These are phyloP conservation scores for Lepus americanus DNA, from an alignment of 2,113 vertebrate genomes.

Conservation along the genomic window DNA sequence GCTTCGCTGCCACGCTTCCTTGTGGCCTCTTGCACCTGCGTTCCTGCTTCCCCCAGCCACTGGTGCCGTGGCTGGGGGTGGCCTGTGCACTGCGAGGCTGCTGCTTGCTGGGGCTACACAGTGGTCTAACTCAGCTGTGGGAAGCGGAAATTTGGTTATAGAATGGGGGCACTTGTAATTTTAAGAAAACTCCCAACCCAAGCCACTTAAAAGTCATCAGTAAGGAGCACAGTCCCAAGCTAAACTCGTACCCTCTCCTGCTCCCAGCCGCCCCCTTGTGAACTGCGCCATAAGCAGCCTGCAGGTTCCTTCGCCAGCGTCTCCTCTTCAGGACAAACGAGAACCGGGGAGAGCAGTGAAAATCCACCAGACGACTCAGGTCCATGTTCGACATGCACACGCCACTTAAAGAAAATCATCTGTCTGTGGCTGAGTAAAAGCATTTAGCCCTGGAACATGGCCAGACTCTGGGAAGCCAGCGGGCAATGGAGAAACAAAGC, in stretches of 20 bases:
- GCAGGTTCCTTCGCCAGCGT: not conserved
- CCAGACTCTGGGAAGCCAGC: constrained; percentile 58
- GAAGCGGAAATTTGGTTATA: not conserved
- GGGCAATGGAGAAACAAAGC: constrained; percentile 47
- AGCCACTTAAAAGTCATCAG: not conserved
- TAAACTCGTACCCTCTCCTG: not conserved
- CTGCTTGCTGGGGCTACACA: too few relatives aligned
- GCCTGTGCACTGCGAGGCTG: too few relatives aligned
- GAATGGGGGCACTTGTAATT: not conserved
- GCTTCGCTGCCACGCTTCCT: not conserved
- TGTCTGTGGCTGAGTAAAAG: constrained; percentile 53
- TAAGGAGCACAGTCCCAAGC: not conserved
- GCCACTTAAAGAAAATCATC: not conserved
- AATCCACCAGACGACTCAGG: not conserved
- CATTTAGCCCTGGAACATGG: constrained; percentile 41
- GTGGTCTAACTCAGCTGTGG: not conserved
- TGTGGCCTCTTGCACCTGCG: not conserved
- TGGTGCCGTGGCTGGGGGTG: too few relatives aligned
- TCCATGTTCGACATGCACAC: not conserved
- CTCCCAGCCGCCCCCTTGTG: not conserved
- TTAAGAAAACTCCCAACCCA: not conserved
- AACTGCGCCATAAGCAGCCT: not conserved
- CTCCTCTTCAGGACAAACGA: not conserved
- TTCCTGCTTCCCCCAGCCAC: not conserved
- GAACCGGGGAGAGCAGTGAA: not conserved